phyloP scores from a whole-genome alignment of 2,797 vertebrate genomes.

The Pangasius krempfi region DNA sequence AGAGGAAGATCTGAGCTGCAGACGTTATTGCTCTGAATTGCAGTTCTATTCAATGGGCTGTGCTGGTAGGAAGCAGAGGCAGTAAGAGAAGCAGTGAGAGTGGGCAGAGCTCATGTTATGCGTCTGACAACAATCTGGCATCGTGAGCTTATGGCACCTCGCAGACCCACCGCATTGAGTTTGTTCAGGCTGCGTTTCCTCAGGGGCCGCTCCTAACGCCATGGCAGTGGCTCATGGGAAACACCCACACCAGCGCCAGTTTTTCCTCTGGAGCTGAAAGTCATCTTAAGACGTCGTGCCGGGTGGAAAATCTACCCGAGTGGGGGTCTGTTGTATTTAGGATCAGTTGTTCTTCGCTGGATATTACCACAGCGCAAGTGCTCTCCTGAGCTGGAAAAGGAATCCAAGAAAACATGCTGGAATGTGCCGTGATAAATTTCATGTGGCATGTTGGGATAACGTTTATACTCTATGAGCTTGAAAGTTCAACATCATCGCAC shows the following conservation, averaged over 20 bases:
- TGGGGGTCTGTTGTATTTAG: conserved; percentile 62
- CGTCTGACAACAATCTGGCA: conserved; percentile 52
- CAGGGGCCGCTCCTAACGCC: conserved; percentile 35
- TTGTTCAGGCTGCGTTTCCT: conserved; percentile 56
- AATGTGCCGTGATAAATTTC: conserved; percentile 57
- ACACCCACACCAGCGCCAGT: conserved; percentile 42
- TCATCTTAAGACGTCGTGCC: conserved; percentile 41
- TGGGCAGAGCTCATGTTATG: conserved; percentile 43
- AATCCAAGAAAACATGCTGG: conserved; percentile 72
- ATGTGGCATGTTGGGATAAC: conserved; percentile 41
- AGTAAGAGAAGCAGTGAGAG: conserved; percentile 32
- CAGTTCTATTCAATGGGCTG: conserved; percentile 40
- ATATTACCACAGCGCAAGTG: conserved; percentile 69
- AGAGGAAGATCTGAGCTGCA: conserved; percentile 6
- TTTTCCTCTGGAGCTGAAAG: conserved; percentile 48
- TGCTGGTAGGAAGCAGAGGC: conserved; percentile 40
- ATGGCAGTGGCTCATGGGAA: conserved; percentile 43
- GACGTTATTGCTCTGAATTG: conserved; percentile 14
- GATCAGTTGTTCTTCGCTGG: conserved; percentile 70
- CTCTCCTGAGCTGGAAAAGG: conserved; percentile 67
- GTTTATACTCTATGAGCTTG: conserved; percentile 30
- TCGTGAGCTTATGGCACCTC: conserved; percentile 33
- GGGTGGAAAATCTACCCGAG: conserved; percentile 50
- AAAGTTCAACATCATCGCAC: conserved; percentile 37
- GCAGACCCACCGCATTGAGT: conserved; percentile 58